Percentiles rank a stretch among this genome's conserved stretches.
Evolutionary conservation across 2,797 vertebrate genomes (phyloP).

Genomic region (Hoplostethus mediterraneus): DNA sequence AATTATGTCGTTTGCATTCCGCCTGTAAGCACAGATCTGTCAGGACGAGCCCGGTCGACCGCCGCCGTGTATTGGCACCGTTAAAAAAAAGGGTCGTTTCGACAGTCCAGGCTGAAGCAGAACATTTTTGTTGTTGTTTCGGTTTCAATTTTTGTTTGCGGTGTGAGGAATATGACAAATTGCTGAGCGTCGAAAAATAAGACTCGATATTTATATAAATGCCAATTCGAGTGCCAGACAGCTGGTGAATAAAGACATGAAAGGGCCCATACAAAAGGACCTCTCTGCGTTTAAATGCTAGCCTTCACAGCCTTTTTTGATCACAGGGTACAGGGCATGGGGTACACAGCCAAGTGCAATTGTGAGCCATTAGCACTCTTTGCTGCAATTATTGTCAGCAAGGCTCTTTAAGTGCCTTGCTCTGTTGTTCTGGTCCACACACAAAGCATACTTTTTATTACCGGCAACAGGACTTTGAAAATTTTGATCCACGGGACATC

Average conservation of each 20-base stretch:
- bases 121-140: slow-evolving; percentile 27
- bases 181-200: neutral
- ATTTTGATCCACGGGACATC: slow-evolving; percentile 35
- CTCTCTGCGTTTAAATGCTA: slow-evolving; percentile 26
- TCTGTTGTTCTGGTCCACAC: slow-evolving; percentile 24
- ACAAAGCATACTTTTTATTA: slow-evolving; percentile 21
- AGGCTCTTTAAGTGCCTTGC: slow-evolving; percentile 19
- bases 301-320: slow-evolving; percentile 56
- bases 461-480: slow-evolving; percentile 32
- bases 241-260: neutral
- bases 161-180: neutral
- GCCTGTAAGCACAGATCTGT: slow-evolving; percentile 68
- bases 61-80: slow-evolving; percentile 32
- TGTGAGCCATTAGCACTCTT: slow-evolving; percentile 68
- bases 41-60: slow-evolving; percentile 30
- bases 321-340: slow-evolving; percentile 58
- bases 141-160: neutral
- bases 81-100: slow-evolving; percentile 39
- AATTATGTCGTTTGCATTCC: slow-evolving; percentile 77
- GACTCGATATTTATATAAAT: neutral
- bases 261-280: neutral
- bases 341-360: slow-evolving; percentile 50
- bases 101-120: neutral
- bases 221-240: neutral
- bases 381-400: slow-evolving; percentile 66